Evolutionary conservation across 2,113 vertebrate genomes (phyloP), one percentile per base, ranked within the genome.

Genomic region (Stictonetta naevosa): DNA sequence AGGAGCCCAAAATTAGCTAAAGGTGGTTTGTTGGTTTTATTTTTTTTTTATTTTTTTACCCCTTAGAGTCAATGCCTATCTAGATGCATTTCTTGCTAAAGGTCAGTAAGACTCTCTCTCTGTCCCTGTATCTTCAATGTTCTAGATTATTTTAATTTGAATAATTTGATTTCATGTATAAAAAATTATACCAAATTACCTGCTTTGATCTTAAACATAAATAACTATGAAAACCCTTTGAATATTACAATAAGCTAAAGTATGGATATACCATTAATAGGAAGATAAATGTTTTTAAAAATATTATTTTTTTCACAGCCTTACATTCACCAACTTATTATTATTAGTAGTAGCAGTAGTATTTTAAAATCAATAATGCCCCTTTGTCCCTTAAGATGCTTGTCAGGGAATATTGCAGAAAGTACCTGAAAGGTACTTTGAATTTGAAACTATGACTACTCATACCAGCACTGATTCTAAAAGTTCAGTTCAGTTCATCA

Each of bases 401-500:
- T 86, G 11, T 42, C 40, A 42, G 15, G 14, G 33, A 86, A 44
- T 62, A n/a, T 20, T 93, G 38, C 38, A 80, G 55, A 82, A 8
- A 91, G 8, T 26, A 58, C 52, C 26, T 75, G 36, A 79, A 46
- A 67, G 10, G 3, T 25, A 42, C 38, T 93, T 75, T 84, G 60
- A 71, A 78, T 81, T 60, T 91, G 56, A 89, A 87, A 66, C 14
- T 42, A 7, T 50, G 19, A 21, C 18, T 79, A 50, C 72, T 87
- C 34, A 82, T 38, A 38, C 38, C 38, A 82, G 36, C 6, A 36
- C 2, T 82, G 83, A 91, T 79, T 91, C 62, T 85, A 62, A 78
- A 92, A 88, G 68, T 83, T 92, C 64, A 31, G 29, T 71, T 86
- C 21, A 74, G 63, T 76, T 94, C 88, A 81, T 83, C 55, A 46